Evolutionary conservation across 1,140 invertebrate species (phyloP).

Genomic region (Linepithema humile): DNA sequence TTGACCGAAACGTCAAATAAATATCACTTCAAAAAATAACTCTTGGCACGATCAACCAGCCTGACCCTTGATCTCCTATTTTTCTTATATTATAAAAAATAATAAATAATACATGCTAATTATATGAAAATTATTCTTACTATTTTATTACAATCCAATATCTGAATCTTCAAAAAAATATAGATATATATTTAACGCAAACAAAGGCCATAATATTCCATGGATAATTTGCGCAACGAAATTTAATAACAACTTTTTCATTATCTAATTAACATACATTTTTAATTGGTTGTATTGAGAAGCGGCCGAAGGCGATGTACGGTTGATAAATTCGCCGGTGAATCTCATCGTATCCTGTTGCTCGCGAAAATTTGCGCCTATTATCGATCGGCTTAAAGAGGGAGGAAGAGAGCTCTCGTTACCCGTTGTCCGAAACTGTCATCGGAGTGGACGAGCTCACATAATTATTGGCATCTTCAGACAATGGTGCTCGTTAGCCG

Average conservation of each 20-base stretch:
- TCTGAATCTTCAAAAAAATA: not conserved
- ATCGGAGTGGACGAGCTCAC: constrained; percentile 64
- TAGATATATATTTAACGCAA: not conserved
- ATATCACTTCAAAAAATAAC: too few relatives aligned
- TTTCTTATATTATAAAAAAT: too few relatives aligned
- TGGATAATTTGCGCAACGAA: not conserved
- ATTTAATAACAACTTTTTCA: constrained; percentile 5
- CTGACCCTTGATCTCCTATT: too few relatives aligned
- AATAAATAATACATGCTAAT: too few relatives aligned
- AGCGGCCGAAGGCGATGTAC: not conserved
- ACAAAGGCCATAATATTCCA: not conserved
- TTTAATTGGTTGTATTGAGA: constrained; percentile 26
- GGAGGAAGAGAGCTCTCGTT: constrained; percentile 33
- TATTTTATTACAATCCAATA: not conserved
- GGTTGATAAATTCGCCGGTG: not conserved
- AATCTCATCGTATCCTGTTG: too few relatives aligned
- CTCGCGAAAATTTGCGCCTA: too few relatives aligned
- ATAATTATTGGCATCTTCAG: constrained; percentile 79
- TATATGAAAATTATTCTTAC: not conserved
- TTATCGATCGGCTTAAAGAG: not conserved
- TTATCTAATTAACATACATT: not conserved
- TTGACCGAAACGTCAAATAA: too few relatives aligned
- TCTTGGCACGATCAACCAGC: too few relatives aligned
- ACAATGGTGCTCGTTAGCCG: constrained; percentile 79
- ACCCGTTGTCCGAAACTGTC: constrained; percentile 58